Base-by-base conservation (phyloP, 2,797 vertebrate genomes). In the Otus scops region DNA sequence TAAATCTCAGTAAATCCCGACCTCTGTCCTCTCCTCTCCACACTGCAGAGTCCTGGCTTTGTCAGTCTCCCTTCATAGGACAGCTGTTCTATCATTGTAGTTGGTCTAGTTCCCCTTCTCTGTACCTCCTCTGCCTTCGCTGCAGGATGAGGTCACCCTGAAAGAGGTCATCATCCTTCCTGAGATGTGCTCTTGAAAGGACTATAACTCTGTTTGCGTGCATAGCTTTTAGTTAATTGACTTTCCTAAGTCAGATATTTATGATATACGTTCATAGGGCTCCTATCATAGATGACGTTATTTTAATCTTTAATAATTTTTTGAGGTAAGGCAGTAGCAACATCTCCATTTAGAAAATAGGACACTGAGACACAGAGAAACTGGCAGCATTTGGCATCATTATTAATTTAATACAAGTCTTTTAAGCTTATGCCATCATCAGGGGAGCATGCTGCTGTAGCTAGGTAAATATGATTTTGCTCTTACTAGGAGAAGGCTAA, bases 381-480 rank as follows among this genome's bases (percentile, higher is more conserved):
- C 63, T 85, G 26, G 83, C 84, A 81, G 50, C 65, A 51, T 91
- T 57, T 94, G 94, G 76, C 26, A 70, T 61, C 0, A 0, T 47
- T 84, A 84, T 86, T 89, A 90, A 94, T 89, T 79, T 65, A 92
- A 92, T 85, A 45, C 54, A 80, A 84, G 47, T 84, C 57, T 92
- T 65, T 95, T 93, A 93, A 86, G 26, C 18, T 85, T 88, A 60
- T 57, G 60, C 12, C 82, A 45, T 88, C 57, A 73, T 43, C 47
- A 56, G 18, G 23, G 21, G n/a, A 73, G 28, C 13, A 59, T 48
- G 21, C 10, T 85, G 17, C 32, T 85, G 7, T 60, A 75, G 19
- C 32, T 36, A 76, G 24, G 26, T 74, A 88, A 92, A 91, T 80
- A 83, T 21, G 28, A 89, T 88, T 91, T 95, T 89, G 17, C 9